Base-by-base conservation (phyloP, 1,140 invertebrate genomes). In the Cotesia typhae region DNA sequence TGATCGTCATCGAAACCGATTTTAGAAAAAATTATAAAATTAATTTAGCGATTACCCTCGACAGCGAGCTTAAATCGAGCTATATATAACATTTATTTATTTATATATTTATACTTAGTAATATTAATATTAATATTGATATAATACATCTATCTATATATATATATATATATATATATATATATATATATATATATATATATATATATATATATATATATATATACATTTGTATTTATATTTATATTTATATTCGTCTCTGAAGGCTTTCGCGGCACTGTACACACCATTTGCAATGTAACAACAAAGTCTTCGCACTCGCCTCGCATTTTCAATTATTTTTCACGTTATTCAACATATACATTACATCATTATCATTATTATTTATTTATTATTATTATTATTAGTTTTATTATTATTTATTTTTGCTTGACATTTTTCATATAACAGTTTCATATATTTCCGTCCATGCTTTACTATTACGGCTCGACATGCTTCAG, bases 201-300 rank as follows among this genome's bases (percentile, higher is more conserved):
- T 59, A 64, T 71, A 51, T 63, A 38, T 14, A 14, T 14, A 14
- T 14, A 14, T 64, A 28, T 55, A 53, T 71, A 7, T 70, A 59
- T 59, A 64, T 71, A 51, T 63, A 38, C 53, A 61, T 57, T 52
- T 74, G 35, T 74, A 57, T 67, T 53, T 35, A 37, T 72, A 41
- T 60, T 55, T 60, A 70, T 71, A 37, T 74, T 63, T 71, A 66
- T 66, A 59, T 72, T 75, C 66, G 66, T 75, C 70, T 74, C 61
- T 74, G 72, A 69, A 74, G 68, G 72, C 70, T 76, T 71, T 71
- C 64, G 67, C 72, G 72, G 72, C 75, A 76, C 75, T 71, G 75
- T 68, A 74, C 72, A 65, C 70, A 60, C 55, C 12, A 20, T 38
- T 68, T 57, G 51, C 61, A 53, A n/a, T 72, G 41, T 36, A 57